phyloP scores from a whole-genome alignment of 2,888 invertebrate species.

The Neoascia interrupta region DNA sequence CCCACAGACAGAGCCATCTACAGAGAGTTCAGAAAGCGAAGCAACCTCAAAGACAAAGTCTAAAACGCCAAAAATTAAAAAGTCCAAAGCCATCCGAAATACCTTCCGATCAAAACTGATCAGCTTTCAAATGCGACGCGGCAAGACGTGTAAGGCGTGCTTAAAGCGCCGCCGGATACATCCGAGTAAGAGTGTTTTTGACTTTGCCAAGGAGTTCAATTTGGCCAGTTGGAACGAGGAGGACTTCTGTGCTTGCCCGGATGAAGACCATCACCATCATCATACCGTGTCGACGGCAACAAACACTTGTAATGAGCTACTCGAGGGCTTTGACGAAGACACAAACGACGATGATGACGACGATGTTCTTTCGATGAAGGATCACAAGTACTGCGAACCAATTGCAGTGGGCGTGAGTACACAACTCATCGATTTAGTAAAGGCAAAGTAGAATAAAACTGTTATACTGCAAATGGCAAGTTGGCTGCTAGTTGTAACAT shows the following conservation, averaged over 20 bases:
- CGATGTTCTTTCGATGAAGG: slow-evolving; percentile 77
- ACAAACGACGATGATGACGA: slow-evolving; percentile 73
- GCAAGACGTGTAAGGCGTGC: slow-evolving; percentile 77
- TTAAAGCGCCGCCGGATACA: slow-evolving; percentile 77
- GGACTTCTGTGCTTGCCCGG: slow-evolving; percentile 76
- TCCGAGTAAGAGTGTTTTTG: slow-evolving; percentile 78
- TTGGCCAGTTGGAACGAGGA: slow-evolving; percentile 69
- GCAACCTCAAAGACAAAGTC: slow-evolving; percentile 74
- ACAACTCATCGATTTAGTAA: too few relatives aligned
- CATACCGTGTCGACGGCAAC: slow-evolving; percentile 60
- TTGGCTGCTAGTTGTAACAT: slow-evolving; percentile 45
- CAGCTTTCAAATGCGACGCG: slow-evolving; percentile 75
- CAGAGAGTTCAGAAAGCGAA: slow-evolving; percentile 37
- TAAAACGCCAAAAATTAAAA: slow-evolving; percentile 78
- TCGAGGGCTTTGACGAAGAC: slow-evolving; percentile 72
- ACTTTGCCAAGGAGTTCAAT: slow-evolving; percentile 77
- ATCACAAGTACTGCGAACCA: slow-evolving; percentile 78
- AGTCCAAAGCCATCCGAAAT: slow-evolving; percentile 77
- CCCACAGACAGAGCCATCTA: slow-evolving; percentile 37
- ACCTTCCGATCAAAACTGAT: slow-evolving; percentile 78
- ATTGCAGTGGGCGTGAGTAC: slow-evolving; percentile 79
- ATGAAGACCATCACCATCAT: slow-evolving; percentile 44
- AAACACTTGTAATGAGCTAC: slow-evolving; percentile 52
- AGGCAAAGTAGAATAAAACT: slow-evolving; percentile 26
- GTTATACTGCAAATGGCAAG: slow-evolving; percentile 47